These are phyloP conservation scores for Habropoda laboriosa DNA, from an alignment of 1,140 invertebrate genomes.

Conservation along the genomic window DNA sequence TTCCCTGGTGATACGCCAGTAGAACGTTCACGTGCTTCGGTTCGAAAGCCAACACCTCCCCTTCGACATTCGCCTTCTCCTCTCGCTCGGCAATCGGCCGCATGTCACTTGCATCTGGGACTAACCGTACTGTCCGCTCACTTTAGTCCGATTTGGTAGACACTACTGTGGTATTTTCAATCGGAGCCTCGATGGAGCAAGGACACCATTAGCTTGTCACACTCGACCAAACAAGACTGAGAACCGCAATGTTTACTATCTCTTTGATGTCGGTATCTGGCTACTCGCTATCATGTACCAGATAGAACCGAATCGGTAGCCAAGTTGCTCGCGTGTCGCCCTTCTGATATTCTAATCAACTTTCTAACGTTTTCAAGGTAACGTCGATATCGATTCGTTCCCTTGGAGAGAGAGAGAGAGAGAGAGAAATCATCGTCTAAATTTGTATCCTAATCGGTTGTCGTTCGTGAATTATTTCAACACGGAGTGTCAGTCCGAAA, in stretches of 20 bases:
- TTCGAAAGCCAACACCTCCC: slow-evolving; percentile 56
- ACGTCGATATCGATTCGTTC: neutral
- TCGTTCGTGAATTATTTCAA: neutral
- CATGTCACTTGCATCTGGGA: slow-evolving; percentile 64
- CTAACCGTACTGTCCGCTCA: slow-evolving; percentile 55
- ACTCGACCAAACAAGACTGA: slow-evolving; percentile 56
- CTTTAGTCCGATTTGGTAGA: slow-evolving; percentile 66
- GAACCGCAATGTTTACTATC: slow-evolving; percentile 53
- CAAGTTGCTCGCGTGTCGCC: neutral
- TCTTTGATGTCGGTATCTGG: slow-evolving; percentile 38
- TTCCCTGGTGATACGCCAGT: slow-evolving; percentile 63
- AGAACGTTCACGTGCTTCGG: slow-evolving; percentile 57
- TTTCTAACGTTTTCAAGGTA: slow-evolving; percentile 10
- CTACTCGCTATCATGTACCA: slow-evolving; percentile 34
- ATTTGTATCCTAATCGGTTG: neutral
- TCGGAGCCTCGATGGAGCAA: slow-evolving; percentile 58
- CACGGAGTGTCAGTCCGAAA: neutral
- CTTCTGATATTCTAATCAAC: slow-evolving; percentile 38
- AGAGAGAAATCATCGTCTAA: no score
- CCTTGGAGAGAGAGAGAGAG: no score
- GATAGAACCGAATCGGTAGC: slow-evolving; percentile 24
- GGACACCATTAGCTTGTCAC: slow-evolving; percentile 64
- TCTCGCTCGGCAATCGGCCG: slow-evolving; percentile 32
- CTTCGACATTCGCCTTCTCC: slow-evolving; percentile 50
- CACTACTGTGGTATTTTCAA: slow-evolving; percentile 60